Conservation (phyloP, 2,888 invertebrate genomes). For the Ichneumoninae sp. region DNA sequence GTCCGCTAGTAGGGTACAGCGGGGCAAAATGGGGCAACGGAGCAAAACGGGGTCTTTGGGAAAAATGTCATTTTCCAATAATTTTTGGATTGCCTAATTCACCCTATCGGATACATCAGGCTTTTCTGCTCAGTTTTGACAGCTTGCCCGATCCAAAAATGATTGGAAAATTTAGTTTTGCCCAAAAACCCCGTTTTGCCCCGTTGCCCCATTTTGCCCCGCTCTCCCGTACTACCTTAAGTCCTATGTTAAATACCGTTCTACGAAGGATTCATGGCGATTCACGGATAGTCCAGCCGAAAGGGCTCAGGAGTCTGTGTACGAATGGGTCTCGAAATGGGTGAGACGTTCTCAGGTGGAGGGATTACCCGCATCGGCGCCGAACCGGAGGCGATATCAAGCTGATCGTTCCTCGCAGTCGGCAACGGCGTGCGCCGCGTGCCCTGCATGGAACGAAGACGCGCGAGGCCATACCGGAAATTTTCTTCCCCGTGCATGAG, state of each 20-base stretch:
- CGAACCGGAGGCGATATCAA: constrained; percentile 28
- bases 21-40: too few relatives aligned
- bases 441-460: constrained; percentile 28
- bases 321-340: background rate
- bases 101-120: too few relatives aligned
- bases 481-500: constrained; percentile 19
- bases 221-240: too few relatives aligned
- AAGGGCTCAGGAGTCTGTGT: background rate
- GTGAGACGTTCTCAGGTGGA: constrained; percentile 4
- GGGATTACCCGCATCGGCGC: background rate
- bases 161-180: too few relatives aligned
- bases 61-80: too few relatives aligned
- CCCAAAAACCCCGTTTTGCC: too few relatives aligned
- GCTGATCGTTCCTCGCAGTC: constrained; percentile 2
- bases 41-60: too few relatives aligned
- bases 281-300: background rate
- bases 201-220: too few relatives aligned
- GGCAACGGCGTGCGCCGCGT: constrained; percentile 36
- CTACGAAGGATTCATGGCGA: background rate
- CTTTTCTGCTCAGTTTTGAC: too few relatives aligned
- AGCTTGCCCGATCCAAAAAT: too few relatives aligned
- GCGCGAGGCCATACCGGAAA: constrained; percentile 44
- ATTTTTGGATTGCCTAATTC: too few relatives aligned
- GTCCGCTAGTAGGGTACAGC: too few relatives aligned
- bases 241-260: background rate